Conservation (phyloP, 35 echinoderm and acorn worm genomes). For the Heliocidaris tuberculata region DNA sequence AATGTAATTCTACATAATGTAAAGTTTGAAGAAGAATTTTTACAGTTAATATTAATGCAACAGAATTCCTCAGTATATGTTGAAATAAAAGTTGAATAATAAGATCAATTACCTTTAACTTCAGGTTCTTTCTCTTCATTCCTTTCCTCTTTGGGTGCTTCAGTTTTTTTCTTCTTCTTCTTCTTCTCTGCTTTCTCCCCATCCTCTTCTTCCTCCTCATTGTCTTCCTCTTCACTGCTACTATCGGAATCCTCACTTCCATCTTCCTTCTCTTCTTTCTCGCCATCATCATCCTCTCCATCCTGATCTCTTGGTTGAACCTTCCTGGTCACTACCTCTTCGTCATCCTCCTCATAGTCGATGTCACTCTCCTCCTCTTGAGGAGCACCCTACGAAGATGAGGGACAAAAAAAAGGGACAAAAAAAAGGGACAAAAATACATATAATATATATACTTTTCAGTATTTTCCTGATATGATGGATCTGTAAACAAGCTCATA, state of each 20-base stretch:
- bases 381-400: neutral
- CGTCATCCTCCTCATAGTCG: slow-evolving; percentile 37
- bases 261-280: slow-evolving; percentile 22
- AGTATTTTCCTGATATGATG: neutral
- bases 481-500: neutral
- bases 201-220: slow-evolving; percentile 47
- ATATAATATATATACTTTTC: too few relatives aligned
- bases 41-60: too few relatives aligned
- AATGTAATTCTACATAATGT: too few relatives aligned
- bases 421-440: neutral
- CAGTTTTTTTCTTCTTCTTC: slow-evolving; percentile 48
- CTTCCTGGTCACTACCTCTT: neutral
- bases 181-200: slow-evolving; percentile 48
- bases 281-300: slow-evolving; percentile 21
- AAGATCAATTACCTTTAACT: slow-evolving; percentile 21
- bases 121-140: slow-evolving; percentile 26
- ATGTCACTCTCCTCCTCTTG: slow-evolving; percentile 36
- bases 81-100: too few relatives aligned
- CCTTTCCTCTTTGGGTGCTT: slow-evolving; percentile 31
- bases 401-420: neutral
- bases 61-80: too few relatives aligned
- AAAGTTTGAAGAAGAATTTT: too few relatives aligned
- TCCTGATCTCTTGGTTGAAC: slow-evolving; percentile 29
- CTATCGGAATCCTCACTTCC: slow-evolving; percentile 40
- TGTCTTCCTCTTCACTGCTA: slow-evolving; percentile 28